Base-by-base conservation (phyloP, 1,140 invertebrate genomes). In the Drosophila repleta region DNA sequence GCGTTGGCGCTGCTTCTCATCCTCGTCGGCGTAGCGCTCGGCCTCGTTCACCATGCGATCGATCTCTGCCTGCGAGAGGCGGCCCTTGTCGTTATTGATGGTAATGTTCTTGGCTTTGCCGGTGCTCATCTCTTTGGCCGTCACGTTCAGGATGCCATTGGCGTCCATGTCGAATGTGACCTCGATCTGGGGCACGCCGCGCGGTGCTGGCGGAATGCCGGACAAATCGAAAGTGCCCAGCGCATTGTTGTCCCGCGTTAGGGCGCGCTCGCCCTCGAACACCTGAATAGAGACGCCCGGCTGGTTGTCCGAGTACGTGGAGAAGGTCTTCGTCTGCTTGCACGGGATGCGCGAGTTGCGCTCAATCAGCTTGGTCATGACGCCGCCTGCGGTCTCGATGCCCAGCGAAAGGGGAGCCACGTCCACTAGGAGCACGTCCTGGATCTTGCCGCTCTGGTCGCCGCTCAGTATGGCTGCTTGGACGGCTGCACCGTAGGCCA, bases 11-110 rank as follows among this genome's bases (percentile, higher is more conserved):
- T 96, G 95, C 62, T 93, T 35, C 90, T 96, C 96, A 69, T 95
- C 94, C 61, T 94, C 94, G 24, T 93, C 93, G n/a, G 79, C 82
- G 52, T 87, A 90, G 21, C 70, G 74, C 64, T 90, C 85, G 6
- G 85, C 85, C 58, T 90, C 85, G 67, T 72, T 78, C 4, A 90
- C 82, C 85, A 90, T 90, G 62, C 85, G 79, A 61, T 97, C 96
- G 79, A 97, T 97, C 71, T 97, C 96, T 21, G 96, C 95, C 82
- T 97, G 96, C 8, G 93, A 94, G 4, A 97, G 92, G 58, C 96
- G 93, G 37, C 96, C 96, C 85, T 97, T 96, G 90, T 97, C 96
- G 85, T 97, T 97, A 29, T 95, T 96, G 68, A 97, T 97, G 13
- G 95, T 96, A 75, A 97, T 97, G 84, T 97, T 96, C 93, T 94